phyloP scores from a whole-genome alignment of 2,888 invertebrate species.

The Alviniconcha strummeri region DNA sequence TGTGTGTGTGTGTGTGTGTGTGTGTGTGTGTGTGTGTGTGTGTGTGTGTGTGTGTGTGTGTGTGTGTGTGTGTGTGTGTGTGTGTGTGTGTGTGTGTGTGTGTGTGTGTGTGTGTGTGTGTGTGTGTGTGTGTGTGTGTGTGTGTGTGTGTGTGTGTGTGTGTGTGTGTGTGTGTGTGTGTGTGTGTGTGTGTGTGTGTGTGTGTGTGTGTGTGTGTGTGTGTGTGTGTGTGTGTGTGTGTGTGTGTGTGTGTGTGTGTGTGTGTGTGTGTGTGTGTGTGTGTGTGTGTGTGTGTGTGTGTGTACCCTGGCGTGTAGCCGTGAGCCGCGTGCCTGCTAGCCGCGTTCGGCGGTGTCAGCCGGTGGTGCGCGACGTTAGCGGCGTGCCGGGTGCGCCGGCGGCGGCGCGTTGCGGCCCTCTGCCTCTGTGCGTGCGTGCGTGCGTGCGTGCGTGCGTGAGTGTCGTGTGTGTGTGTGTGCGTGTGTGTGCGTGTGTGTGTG shows the following conservation, averaged over 20 bases:
- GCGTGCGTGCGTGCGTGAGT: no score
- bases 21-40: not conserved
- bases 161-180: not conserved
- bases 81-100: not conserved
- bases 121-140: not conserved
- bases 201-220: not conserved
- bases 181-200: not conserved
- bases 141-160: not conserved
- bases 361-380: no score
- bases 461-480: no score
- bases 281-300: not conserved
- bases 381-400: no score
- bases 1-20: not conserved
- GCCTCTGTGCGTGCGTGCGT: no score
- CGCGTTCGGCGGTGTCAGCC: no score
- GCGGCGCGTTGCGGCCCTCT: no score
- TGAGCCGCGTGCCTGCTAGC: no score
- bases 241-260: conserved; percentile 3
- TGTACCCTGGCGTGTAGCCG: no score
- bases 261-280: not conserved
- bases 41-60: not conserved
- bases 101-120: not conserved
- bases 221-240: not conserved
- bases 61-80: not conserved
- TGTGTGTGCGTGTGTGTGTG: no score